Percentiles rank a stretch among this genome's conserved stretches.
These are phyloP conservation scores for Suillia variegata DNA, from an alignment of 2,888 invertebrate species.

Conservation along the genomic window DNA sequence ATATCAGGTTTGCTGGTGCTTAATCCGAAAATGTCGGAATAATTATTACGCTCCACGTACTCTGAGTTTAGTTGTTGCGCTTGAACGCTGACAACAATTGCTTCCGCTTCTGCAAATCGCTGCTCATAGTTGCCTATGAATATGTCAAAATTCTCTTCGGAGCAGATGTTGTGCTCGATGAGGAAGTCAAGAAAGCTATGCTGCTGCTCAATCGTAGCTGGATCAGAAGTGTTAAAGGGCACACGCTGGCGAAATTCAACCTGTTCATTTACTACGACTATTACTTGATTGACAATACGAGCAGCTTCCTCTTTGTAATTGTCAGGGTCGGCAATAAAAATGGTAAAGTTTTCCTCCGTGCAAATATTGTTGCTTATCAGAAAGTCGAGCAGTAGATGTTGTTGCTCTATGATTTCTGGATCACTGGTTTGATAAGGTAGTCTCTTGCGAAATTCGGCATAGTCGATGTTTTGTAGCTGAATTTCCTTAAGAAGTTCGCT, in stretches of 20 bases:
- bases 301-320: slow-evolving; percentile 55
- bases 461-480: slow-evolving; percentile 19
- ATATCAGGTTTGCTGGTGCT: no score
- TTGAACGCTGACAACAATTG: slow-evolving; percentile 24
- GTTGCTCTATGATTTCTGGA: slow-evolving; percentile 52
- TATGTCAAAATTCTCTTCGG: slow-evolving; percentile 45
- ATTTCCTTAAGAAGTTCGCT: slow-evolving; percentile 20
- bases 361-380: slow-evolving; percentile 57
- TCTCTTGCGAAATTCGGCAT: slow-evolving; percentile 43
- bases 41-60: neutral
- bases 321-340: slow-evolving; percentile 58
- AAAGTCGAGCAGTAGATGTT: slow-evolving; percentile 54
- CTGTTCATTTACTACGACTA: slow-evolving; percentile 43
- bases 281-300: slow-evolving; percentile 50
- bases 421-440: slow-evolving; percentile 55
- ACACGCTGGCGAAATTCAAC: slow-evolving; percentile 35
- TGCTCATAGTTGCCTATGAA: slow-evolving; percentile 43
- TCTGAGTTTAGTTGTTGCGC: neutral
- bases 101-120: slow-evolving; percentile 38
- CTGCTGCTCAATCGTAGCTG: slow-evolving; percentile 35
- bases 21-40: no score
- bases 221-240: slow-evolving; percentile 42
- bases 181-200: slow-evolving; percentile 39
- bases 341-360: slow-evolving; percentile 55
- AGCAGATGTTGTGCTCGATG: slow-evolving; percentile 42